A percentile compares a stretch with the other conserved stretches of the same genome.
phyloP scores from a whole-genome alignment of 2,888 invertebrate genomes.

The Orthosia gracilis region DNA sequence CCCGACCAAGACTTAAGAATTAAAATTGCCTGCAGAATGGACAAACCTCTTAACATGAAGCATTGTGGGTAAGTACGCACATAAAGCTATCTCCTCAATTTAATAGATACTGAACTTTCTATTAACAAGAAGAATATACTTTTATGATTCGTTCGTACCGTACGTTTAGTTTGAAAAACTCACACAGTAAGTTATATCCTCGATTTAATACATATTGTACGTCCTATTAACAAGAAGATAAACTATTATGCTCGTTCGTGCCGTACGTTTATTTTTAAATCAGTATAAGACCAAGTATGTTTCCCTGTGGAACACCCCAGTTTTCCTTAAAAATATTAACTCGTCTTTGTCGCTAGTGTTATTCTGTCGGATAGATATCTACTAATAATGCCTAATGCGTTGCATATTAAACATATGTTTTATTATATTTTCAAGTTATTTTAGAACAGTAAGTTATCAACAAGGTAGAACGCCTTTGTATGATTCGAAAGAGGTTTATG shows the following conservation, averaged over 20 bases:
- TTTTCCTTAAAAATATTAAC: not conserved
- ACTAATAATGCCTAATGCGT: not conserved
- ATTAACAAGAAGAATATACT: too few species aligned
- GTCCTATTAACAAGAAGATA: too few species aligned
- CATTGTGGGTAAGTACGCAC: conserved; percentile 96
- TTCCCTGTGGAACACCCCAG: conserved; percentile 8
- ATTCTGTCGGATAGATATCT: not conserved
- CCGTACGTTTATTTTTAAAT: not conserved
- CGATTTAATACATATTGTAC: too few species aligned
- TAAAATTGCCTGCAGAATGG: conserved; percentile 99
- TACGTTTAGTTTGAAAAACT: too few species aligned
- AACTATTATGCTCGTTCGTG: too few species aligned
- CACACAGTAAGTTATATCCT: too few species aligned
- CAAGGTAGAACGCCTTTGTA: conserved; percentile 6
- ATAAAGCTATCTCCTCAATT: not conserved
- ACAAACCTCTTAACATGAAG: conserved; percentile 99
- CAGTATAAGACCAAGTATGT: not conserved
- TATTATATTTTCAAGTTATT: not conserved
- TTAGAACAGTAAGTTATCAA: not conserved
- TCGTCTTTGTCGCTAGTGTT: not conserved
- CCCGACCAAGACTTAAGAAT: conserved; percentile 99
- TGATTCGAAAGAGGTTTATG: not conserved
- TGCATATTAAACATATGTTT: not conserved
- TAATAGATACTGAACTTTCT: too few species aligned
- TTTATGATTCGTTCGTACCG: too few species aligned